Evolutionary conservation across 1,140 invertebrate species (phyloP).

Genomic region (Eufriesea mexicana): DNA sequence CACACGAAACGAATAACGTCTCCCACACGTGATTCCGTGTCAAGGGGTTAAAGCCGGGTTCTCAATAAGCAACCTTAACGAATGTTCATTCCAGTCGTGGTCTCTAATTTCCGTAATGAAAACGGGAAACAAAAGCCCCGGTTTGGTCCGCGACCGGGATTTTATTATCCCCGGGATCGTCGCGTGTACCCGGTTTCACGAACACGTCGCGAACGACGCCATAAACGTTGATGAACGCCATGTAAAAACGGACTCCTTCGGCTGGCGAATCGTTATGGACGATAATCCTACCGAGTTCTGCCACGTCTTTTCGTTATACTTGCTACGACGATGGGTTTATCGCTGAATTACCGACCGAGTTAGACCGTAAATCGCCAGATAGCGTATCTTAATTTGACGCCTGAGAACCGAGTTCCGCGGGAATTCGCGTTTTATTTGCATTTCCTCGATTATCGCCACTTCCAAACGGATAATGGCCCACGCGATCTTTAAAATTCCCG

Average conservation of each 20-base stretch:
- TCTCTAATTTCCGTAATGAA: slow-evolving; percentile 40
- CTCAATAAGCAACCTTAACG: too few relatives aligned
- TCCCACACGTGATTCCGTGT: too few relatives aligned
- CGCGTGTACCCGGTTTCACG: background rate
- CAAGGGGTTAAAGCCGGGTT: too few relatives aligned
- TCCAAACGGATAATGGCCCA: too few relatives aligned
- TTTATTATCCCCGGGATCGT: too few relatives aligned
- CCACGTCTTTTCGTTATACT: too few relatives aligned
- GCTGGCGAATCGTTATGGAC: background rate
- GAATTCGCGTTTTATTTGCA: too few relatives aligned
- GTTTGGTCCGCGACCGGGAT: too few relatives aligned
- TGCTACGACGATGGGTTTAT: background rate
- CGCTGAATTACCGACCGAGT: background rate
- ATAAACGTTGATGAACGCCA: background rate
- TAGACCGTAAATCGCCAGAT: background rate
- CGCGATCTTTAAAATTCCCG: too few relatives aligned
- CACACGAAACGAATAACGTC: too few relatives aligned
- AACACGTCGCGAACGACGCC: background rate
- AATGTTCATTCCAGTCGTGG: slow-evolving; percentile 45
- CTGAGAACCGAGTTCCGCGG: too few relatives aligned
- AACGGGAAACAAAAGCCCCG: slow-evolving; percentile 3
- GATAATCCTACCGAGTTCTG: background rate
- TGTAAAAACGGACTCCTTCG: background rate
- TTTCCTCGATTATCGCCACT: background rate
- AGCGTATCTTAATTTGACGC: background rate